Evolutionary conservation across 64 coral and sea anemone species (phyloP).

Genomic region (Dendronephthya gigantea): DNA sequence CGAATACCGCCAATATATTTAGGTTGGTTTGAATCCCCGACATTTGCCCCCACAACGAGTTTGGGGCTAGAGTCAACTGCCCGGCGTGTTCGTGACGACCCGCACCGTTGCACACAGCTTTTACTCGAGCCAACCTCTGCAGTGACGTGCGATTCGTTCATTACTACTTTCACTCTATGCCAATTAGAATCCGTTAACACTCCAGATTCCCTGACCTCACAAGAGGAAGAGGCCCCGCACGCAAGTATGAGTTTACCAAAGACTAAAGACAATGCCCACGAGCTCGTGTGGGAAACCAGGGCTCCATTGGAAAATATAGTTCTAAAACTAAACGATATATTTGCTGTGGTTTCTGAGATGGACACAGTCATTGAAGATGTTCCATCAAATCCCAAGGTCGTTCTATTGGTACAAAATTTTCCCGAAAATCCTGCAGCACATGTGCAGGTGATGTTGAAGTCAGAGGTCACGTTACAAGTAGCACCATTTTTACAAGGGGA

Average conservation of each 20-base stretch:
- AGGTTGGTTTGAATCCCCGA: background rate
- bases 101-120: background rate
- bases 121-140: background rate
- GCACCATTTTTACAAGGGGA: conserved; percentile 74
- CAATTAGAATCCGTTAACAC: background rate
- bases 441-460: conserved; percentile 56
- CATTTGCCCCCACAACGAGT: background rate
- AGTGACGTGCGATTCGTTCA: background rate
- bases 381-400: conserved; percentile 2
- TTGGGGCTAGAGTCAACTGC: background rate
- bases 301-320: background rate
- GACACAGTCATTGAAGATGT: background rate
- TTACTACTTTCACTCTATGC: background rate
- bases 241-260: background rate
- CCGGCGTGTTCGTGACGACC: background rate
- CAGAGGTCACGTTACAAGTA: conserved; percentile 29
- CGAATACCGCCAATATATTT: background rate
- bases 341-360: background rate
- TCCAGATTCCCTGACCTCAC: background rate
- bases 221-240: background rate
- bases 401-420: background rate
- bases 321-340: conserved; percentile 6
- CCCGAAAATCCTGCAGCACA: conserved; percentile 27
- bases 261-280: background rate
- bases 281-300: background rate